Evolutionary conservation across 2,888 invertebrate species (phyloP).

Genomic region (Epistrophe grossulariae): DNA sequence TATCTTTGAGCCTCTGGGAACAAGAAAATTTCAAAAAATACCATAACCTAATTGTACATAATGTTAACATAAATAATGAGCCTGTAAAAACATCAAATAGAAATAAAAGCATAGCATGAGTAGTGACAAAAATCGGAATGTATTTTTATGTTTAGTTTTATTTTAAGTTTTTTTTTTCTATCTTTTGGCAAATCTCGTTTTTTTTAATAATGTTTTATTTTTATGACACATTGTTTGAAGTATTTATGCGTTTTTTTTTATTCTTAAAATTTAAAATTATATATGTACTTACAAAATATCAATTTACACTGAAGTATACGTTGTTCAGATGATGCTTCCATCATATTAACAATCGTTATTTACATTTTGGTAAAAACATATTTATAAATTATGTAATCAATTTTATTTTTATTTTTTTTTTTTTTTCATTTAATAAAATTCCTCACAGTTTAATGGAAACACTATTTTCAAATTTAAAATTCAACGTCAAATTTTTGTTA

Average conservation of each 20-base stretch:
- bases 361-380: constrained; percentile 70
- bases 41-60: too few relatives aligned
- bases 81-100: neutral
- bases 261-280: constrained; percentile 51
- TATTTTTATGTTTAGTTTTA: constrained; percentile 53
- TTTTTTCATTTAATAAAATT: constrained; percentile 33
- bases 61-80: neutral
- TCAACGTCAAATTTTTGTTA: neutral
- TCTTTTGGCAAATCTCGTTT: constrained; percentile 71
- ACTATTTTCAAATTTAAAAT: constrained; percentile 9
- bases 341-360: constrained; percentile 60
- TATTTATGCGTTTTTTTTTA: constrained; percentile 19
- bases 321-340: constrained; percentile 67
- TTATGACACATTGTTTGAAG: constrained; percentile 33
- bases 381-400: constrained; percentile 29
- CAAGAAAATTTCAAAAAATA: too few relatives aligned
- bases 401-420: neutral
- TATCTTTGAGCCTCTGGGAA: too few relatives aligned
- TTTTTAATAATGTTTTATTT: constrained; percentile 38
- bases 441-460: constrained; percentile 55
- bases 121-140: constrained; percentile 68
- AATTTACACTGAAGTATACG: constrained; percentile 73
- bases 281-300: constrained; percentile 71
- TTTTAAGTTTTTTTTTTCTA: constrained; percentile 46
- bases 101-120: constrained; percentile 31